A percentile compares a stretch with the other conserved stretches of the same genome.
Evolutionary conservation across 1,140 invertebrate species (phyloP).

Genomic region (Spodoptera litura): DNA sequence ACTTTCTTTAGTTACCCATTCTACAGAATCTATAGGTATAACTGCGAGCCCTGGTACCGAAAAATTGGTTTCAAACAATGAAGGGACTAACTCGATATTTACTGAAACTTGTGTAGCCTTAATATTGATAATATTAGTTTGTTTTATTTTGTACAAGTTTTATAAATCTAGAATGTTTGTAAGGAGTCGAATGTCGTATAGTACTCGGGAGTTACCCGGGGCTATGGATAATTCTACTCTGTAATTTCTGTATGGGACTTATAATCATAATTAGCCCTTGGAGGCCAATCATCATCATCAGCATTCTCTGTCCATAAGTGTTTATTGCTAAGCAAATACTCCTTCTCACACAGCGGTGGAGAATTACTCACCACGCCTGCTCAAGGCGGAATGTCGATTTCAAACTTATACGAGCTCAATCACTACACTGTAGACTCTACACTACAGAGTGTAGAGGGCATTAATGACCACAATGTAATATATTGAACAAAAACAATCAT

Average conservation of each 20-base stretch:
- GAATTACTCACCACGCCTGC: too few relatives aligned
- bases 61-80: constrained; percentile 46
- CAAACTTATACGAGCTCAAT: too few relatives aligned
- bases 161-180: constrained; percentile 58
- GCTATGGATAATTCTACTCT: constrained; percentile 58
- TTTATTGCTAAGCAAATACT: too few relatives aligned
- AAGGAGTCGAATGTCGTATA: constrained; percentile 48
- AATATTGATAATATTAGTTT: constrained; percentile 56
- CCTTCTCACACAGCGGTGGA: too few relatives aligned
- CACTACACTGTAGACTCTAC: too few relatives aligned
- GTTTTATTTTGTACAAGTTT: constrained; percentile 58
- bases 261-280: too few relatives aligned
- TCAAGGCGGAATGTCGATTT: too few relatives aligned
- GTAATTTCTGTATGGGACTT: constrained; percentile 30
- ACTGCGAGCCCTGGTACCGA: constrained; percentile 44
- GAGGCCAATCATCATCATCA: too few relatives aligned
- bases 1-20: constrained; percentile 38
- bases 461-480: too few relatives aligned
- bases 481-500: too few relatives aligned
- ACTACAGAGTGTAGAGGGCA: too few relatives aligned
- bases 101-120: constrained; percentile 58
- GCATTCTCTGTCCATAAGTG: too few relatives aligned
- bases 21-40: constrained; percentile 16
- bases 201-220: constrained; percentile 54
- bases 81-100: constrained; percentile 49